Evolutionary conservation across 2,888 invertebrate genomes (phyloP).

Genomic region (Muschampia plurimacula): DNA sequence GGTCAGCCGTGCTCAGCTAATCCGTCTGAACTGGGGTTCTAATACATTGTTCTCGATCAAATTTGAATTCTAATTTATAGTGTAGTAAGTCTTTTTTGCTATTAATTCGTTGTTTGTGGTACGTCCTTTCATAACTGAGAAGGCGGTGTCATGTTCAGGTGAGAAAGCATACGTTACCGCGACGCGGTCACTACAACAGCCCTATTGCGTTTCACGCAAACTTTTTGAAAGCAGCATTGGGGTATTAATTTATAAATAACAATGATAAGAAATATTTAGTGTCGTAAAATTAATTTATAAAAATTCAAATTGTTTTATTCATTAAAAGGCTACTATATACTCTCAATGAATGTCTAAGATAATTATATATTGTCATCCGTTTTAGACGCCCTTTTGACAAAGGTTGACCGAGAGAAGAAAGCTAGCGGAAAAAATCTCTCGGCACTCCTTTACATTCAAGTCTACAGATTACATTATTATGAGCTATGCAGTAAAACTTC

Average conservation of each 20-base stretch:
- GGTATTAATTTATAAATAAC: conserved; percentile 56
- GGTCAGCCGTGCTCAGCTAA: conserved; percentile 82
- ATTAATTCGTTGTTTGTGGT: conserved; percentile 53
- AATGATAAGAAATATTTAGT: background rate
- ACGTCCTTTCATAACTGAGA: conserved; percentile 62
- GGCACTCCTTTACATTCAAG: no score
- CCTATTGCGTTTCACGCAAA: conserved; percentile 77
- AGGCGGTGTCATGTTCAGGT: conserved; percentile 82
- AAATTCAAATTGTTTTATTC: no score
- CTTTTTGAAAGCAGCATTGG: conserved; percentile 70
- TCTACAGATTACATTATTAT: no score
- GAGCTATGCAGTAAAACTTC: no score
- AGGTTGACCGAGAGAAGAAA: no score
- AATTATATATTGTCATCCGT: no score
- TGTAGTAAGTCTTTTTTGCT: conserved; percentile 60
- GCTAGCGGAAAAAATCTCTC: no score
- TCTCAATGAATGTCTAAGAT: no score
- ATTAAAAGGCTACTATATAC: no score
- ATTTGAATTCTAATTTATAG: conserved; percentile 67
- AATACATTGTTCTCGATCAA: conserved; percentile 54
- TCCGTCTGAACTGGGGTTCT: conserved; percentile 74
- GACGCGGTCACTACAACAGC: conserved; percentile 78
- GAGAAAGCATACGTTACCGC: conserved; percentile 84
- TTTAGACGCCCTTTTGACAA: no score
- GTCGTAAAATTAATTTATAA: background rate